Conservation (phyloP, 2,888 invertebrate genomes). For the Teleiodes luculella region DNA sequence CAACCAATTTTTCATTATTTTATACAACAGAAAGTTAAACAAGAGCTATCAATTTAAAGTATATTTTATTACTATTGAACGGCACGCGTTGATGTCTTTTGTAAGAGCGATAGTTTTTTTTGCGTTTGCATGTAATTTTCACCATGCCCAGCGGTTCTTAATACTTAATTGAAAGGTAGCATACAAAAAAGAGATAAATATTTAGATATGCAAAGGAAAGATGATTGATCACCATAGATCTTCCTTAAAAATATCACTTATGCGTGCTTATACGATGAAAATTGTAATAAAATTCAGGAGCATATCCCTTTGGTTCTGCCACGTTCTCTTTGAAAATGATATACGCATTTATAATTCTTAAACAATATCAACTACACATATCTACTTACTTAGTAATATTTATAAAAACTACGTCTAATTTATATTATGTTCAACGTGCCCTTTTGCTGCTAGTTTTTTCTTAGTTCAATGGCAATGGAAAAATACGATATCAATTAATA, state of each 20-base stretch:
- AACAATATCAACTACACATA: too few species aligned
- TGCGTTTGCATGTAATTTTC: background rate
- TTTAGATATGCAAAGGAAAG: too few species aligned
- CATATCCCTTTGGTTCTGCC: too few species aligned
- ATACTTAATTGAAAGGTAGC: too few species aligned
- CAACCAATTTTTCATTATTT: background rate
- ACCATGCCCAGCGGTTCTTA: background rate
- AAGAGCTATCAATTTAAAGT: background rate
- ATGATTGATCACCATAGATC: too few species aligned
- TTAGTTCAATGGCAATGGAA: background rate
- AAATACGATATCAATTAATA: background rate
- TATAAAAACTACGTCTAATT: background rate
- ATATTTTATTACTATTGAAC: background rate
- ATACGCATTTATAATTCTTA: too few species aligned
- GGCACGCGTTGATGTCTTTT: conserved; percentile 22
- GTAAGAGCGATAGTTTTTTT: background rate
- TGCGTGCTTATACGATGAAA: too few species aligned
- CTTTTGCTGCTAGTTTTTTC: too few species aligned
- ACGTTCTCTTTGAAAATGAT: too few species aligned
- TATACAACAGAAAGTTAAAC: background rate
- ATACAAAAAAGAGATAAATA: too few species aligned
- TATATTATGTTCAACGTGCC: background rate
- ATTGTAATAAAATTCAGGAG: too few species aligned
- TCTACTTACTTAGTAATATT: background rate
- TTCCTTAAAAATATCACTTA: too few species aligned